Base-by-base conservation (phyloP, 2,888 invertebrate species). In the Drosophila anomalata region DNA sequence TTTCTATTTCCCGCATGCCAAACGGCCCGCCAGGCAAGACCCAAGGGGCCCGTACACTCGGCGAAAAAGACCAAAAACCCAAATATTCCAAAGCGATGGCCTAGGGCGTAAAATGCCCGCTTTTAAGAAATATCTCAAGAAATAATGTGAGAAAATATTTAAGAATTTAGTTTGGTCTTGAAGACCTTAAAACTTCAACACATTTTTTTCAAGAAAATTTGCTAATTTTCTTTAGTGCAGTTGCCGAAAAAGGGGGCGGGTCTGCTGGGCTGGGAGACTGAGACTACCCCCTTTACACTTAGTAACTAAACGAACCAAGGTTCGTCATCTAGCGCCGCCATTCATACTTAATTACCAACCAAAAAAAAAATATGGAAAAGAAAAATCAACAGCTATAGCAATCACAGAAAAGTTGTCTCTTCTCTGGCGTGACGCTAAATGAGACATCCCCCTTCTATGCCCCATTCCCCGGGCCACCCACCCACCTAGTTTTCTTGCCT, bases 271-370 rank as follows among this genome's bases (percentile, higher is more conserved):
- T 14, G 52, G 46, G 39, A 9, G 5, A 24, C 53, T 14, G 33
- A 46, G 44, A 44, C 63, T 51, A 62, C 72, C 60, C 63, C 68
- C 46, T 52, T 70, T 65, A 39, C 66, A 65, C 63, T 46, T 70
- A 63, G 51, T 56, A 63, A 63, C 41, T 41, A 56, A 57, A 71
- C 26, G 51, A 72, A 71, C 46, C 67, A 61, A 67, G 74, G 65
- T 76, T 79, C 57, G 77, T 77, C 76, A 79, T 87, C 87, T 87
- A 84, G 82, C 87, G 87, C 82, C 86, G 86, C 77, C 82, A 85
- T 79, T 87, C 83, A 82, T 82, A 79, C 83, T 85, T 84, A 84
- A 87, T 85, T 84, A 87, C 86, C 83, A 79, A 85, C 82, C 76
- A 84, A 56, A 55, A 70, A 50, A 48, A n/a, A 52, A 51, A 33